Base-by-base conservation (phyloP, 2,888 invertebrate genomes). In the Chloroclystis v-ata region DNA sequence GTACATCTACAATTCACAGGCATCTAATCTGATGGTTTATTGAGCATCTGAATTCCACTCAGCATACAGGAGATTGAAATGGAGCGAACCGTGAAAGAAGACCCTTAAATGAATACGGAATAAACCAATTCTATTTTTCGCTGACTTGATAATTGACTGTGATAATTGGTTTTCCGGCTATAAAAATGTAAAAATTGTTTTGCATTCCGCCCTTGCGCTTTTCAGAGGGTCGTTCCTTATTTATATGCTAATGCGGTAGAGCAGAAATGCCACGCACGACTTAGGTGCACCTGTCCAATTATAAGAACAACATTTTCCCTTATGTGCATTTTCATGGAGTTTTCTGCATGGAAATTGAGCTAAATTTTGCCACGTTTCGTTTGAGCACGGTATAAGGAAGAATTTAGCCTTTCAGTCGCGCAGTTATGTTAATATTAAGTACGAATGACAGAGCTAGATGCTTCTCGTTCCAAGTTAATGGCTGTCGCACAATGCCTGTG, bases 211-310 rank as follows among this genome's bases (percentile, higher is more conserved):
- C 81, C 75, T 77, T 73, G 67, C 56, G 65, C 57, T 60, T 74
- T 72, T 70, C 72, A 69, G 69, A 78, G 75, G 79, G 75, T 67
- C 65, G 69, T 60, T 59, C 75, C 78, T 83, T 84, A 87, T 87
- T 84, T 86, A 86, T 82, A 85, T 87, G 86, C 78, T 80, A 87
- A 86, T 87, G 69, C 64, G 58, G 61, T 61, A 61, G 66, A 61
- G 75, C 69, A 75, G 75, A 76, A 82, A 81, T 78, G 74, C 81
- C 77, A 78, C 74, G 82, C 83, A 81, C 77, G 78, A 71, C 76
- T 80, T 74, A 80, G 77, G 75, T 72, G 69, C 82, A 83, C 78
- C 82, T 84, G 82, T 78, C 72, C 82, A 82, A 83, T 84, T 83
- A 83, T 78, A 79, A 79, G 80, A 80, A 80, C 80, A 82, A 78